Evolutionary conservation across 2,888 invertebrate species (phyloP), one percentile per base, ranked within the genome.

Genomic region (Lithophane socia): DNA sequence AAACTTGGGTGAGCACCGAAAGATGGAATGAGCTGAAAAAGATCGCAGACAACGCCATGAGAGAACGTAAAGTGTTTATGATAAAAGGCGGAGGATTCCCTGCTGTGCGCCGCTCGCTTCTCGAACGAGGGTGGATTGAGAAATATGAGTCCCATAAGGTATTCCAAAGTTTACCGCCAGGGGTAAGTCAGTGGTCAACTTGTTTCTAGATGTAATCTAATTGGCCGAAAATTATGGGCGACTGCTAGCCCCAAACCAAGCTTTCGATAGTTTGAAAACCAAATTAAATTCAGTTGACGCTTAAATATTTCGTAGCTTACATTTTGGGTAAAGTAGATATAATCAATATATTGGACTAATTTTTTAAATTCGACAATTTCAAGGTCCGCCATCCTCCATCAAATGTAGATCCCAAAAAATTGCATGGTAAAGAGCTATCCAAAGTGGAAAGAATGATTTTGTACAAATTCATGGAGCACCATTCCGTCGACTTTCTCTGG

Each of bases 401-500:
- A 66, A 93, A 91, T 76, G 77, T 95, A 71, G 96, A 96, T 84
- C 94, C 97, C 88, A 90, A 95, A 93, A 90, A 95, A 93, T 93
- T 92, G n/a, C 92, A 94, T 21, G 94, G 94, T 64, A 88, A 94
- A 89, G 97, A 97, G 82, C 94, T 97, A 13, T 95, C 97, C 4
- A 98, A 97, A 94, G 97, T 98, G 71, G 98, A 98, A 92, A 96
- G 97, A 80, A 97, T 97, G 92, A 97, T 98, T 71, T 97, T 98
- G 91, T 98, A 98, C 7, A 97, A 98, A 87, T 98, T 99, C 93
- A 97, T 99, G 90, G 98, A 98, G 88, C 98, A 98, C 89, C 97
- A 98, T 88, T 97, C 98, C 0, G 98, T 99, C 2, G 98, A 99
- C 90, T 98, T 99, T 89, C 97, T 99, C 56, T 99, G 99, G 99